Evolutionary conservation across 2,113 vertebrate species (phyloP).

Genomic region (Hippocampus mohnikei): DNA sequence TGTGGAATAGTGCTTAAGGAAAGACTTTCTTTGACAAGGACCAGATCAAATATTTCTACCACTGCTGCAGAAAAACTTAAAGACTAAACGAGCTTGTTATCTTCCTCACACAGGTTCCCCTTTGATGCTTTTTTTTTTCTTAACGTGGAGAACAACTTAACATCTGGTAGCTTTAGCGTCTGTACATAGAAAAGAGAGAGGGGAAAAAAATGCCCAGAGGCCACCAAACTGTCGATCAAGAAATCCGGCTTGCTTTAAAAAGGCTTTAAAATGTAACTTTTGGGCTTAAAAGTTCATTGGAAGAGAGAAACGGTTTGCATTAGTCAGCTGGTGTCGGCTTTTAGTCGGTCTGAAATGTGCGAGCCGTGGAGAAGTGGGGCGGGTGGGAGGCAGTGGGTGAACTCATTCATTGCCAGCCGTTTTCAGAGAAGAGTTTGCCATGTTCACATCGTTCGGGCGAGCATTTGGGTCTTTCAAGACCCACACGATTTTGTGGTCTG

Average conservation of each 20-base stretch:
- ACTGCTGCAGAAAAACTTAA: neutral
- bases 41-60: slow-evolving; percentile 2
- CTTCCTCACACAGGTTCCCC: neutral
- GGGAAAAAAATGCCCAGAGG: neutral
- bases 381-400: no score
- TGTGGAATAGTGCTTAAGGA: neutral
- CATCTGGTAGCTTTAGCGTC: neutral
- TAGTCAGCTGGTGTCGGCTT: slow-evolving; percentile 1
- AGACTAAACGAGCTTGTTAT: neutral
- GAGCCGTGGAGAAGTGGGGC: neutral
- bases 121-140: neutral
- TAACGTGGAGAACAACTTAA: neutral
- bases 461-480: no score
- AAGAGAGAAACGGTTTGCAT: neutral
- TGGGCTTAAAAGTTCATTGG: slow-evolving; percentile 3
- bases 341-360: slow-evolving; percentile 1
- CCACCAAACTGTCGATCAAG: neutral
- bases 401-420: no score
- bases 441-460: no score
- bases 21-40: slow-evolving; percentile 1
- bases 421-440: no score
- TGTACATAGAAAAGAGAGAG: neutral
- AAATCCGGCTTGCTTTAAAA: neutral
- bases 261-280: slow-evolving; percentile 1
- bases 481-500: no score